Conservation (phyloP, 2,888 invertebrate species). For the Adela reaumurella region DNA sequence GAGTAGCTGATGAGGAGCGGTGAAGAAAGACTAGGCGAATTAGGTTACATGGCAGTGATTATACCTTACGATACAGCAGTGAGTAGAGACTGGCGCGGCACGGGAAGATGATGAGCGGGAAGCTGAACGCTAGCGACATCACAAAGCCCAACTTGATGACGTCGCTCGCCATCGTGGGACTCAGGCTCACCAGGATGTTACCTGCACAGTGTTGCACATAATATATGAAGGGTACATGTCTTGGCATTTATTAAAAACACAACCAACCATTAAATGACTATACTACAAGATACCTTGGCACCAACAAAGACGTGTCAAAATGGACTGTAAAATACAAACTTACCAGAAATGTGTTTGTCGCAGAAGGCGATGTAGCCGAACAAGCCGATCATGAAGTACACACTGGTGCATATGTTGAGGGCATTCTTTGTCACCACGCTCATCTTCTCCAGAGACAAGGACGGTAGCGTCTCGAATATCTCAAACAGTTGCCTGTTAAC, state of each 20-base stretch:
- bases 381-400: constrained; percentile 88
- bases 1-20: no score
- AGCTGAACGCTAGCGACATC: constrained; percentile 91
- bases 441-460: constrained; percentile 85
- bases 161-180: constrained; percentile 78
- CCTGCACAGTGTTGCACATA: no score
- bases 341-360: constrained; percentile 69
- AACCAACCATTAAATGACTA: no score
- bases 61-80: constrained; percentile 78
- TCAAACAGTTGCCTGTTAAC: constrained; percentile 89
- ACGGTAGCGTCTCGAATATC: constrained; percentile 86
- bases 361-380: constrained; percentile 93
- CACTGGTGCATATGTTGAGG: constrained; percentile 84
- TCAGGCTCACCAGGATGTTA: constrained; percentile 86
- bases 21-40: no score
- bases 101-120: constrained; percentile 95
- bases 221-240: no score
- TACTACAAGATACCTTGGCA: no score
- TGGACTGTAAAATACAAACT: no score
- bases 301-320: no score
- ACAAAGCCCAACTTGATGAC: constrained; percentile 93
- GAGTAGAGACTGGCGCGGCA: constrained; percentile 93
- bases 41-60: constrained; percentile 10
- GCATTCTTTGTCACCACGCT: constrained; percentile 84
- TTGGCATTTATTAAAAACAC: no score